Conservation (phyloP, 1,140 invertebrate genomes). For the Amphibalanus amphitrite region DNA sequence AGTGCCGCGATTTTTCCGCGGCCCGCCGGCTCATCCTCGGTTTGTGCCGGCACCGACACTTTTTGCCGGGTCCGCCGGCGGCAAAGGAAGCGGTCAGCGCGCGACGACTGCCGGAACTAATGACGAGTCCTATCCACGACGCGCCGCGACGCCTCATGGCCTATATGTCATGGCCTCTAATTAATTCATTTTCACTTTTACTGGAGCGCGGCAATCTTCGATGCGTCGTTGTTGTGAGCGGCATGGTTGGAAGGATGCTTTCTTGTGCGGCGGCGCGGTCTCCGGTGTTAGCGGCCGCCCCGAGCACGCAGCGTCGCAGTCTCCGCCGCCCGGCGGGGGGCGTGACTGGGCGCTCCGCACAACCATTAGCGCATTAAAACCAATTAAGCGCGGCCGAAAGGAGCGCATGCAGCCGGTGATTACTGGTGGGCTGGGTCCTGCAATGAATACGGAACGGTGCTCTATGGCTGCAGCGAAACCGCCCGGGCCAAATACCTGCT, state of each 20-base stretch:
- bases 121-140: neutral
- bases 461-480: neutral
- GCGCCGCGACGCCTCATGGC: neutral
- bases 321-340: too few relatives aligned
- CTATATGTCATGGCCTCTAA: neutral
- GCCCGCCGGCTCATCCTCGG: neutral
- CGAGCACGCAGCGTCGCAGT: neutral
- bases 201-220: neutral
- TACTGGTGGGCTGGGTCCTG: neutral
- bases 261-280: neutral
- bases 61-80: neutral
- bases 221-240: neutral
- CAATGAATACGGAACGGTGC: neutral
- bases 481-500: too few relatives aligned
- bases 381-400: neutral
- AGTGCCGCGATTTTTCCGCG: too few relatives aligned
- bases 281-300: neutral
- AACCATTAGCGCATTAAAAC: conserved; percentile 1
- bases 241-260: neutral
- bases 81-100: neutral
- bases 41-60: neutral
- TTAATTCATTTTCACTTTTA: neutral
- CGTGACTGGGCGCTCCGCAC: neutral
- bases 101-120: neutral
- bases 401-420: neutral